phyloP scores from a whole-genome alignment of 2,113 vertebrate species.

The Stictonetta naevosa region DNA sequence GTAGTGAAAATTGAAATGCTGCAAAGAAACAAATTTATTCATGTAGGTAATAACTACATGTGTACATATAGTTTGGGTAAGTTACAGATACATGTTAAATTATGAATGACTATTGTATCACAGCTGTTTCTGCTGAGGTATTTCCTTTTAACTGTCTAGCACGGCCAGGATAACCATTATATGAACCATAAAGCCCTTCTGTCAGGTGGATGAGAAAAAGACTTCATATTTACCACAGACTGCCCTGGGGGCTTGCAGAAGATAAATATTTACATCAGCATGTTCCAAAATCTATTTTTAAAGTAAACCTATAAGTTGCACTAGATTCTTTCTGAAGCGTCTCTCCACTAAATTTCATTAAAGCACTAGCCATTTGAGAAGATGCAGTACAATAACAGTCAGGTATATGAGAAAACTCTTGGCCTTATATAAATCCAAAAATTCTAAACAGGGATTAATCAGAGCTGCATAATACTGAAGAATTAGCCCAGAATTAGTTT shows the following conservation, averaged over 20 bases:
- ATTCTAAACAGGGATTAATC: neutral
- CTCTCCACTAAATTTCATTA: neutral
- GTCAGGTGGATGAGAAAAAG: neutral
- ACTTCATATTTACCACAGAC: neutral
- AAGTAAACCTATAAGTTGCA: neutral
- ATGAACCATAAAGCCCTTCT: neutral
- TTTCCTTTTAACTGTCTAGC: neutral
- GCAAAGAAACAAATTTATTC: neutral
- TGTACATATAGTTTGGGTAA: neutral
- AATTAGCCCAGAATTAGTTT: neutral
- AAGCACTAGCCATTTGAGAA: neutral
- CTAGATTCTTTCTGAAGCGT: neutral
- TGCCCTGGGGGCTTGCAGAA: neutral
- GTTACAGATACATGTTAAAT: neutral
- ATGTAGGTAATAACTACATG: neutral
- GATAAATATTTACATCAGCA: neutral
- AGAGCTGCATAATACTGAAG: neutral
- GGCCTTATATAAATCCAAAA: neutral
- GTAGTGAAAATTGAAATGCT: neutral
- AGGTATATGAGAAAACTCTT: neutral
- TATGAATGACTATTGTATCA: neutral
- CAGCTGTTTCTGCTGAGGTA: neutral
- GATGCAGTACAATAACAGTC: fast-evolving
- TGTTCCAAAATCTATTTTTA: neutral
- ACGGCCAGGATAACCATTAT: neutral